Percentiles rank a stretch among this genome's conserved stretches.
These are phyloP conservation scores for Corythornis vintsioides DNA, from an alignment of 2,113 vertebrate genomes.

Conservation along the genomic window DNA sequence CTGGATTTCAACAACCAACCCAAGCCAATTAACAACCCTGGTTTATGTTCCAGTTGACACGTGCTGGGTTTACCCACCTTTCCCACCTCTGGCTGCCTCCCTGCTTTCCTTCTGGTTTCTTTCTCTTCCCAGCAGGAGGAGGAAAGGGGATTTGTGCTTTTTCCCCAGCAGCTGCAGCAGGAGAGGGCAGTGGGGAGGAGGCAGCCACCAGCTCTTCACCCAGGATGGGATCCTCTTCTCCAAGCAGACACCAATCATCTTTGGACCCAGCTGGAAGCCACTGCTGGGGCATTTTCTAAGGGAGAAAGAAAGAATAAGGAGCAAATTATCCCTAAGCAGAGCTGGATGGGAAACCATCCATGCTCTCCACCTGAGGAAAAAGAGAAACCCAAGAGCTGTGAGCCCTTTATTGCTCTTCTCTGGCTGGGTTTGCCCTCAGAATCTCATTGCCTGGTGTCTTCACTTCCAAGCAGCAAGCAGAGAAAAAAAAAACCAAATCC, in stretches of 20 bases:
- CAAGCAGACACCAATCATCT: too few relatives aligned
- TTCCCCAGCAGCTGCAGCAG: conserved; percentile 27
- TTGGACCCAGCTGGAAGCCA: not conserved
- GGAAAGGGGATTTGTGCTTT: conserved; percentile 48
- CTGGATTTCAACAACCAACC: not conserved
- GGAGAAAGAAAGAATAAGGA: not conserved
- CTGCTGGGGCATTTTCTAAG: not conserved
- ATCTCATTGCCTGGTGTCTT: conserved; percentile 65
- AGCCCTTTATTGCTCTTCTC: conserved; percentile 66
- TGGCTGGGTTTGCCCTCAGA: conserved; percentile 56
- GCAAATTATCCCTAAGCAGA: not conserved
- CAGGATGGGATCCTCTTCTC: not conserved
- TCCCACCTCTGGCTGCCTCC: conserved; percentile 34
- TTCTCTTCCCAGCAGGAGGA: conserved; percentile 56
- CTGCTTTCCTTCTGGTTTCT: not conserved
- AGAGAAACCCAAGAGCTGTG: conserved; percentile 3
- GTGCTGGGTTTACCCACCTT: conserved; percentile 31
- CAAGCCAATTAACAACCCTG: not conserved
- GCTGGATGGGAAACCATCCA: not conserved
- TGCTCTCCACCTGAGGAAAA: not conserved
- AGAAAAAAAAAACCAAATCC: conserved; percentile 71
- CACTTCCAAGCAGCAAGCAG: conserved; percentile 72
- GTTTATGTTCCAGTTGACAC: conserved; percentile 39
- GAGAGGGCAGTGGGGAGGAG: not conserved
- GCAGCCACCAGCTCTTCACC: fast-evolving